phyloP scores from a whole-genome alignment of 2,888 invertebrate species.

The Resseliella maxima region DNA sequence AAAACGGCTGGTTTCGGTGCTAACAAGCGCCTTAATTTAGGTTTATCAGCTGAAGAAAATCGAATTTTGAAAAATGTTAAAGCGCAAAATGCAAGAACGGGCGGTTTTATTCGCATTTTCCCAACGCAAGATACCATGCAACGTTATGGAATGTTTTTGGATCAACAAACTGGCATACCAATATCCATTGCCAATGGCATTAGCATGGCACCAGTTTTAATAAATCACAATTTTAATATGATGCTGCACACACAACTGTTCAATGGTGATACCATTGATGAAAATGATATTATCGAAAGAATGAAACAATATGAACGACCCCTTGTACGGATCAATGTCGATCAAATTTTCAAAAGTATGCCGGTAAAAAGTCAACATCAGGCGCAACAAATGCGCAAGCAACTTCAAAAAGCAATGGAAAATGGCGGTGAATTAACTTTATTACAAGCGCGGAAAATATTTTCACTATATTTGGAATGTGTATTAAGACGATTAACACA shows the following conservation, averaged over 20 bases:
- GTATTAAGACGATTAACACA: slow-evolving; percentile 76
- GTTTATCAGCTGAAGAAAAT: slow-evolving; percentile 80
- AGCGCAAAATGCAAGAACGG: slow-evolving; percentile 83
- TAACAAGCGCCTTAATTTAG: slow-evolving; percentile 56
- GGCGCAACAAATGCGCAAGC: slow-evolving; percentile 64
- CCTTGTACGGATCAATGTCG: slow-evolving; percentile 63
- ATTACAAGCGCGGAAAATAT: slow-evolving; percentile 78
- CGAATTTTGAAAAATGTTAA: slow-evolving; percentile 79
- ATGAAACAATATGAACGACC: slow-evolving; percentile 69
- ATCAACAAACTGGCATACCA: slow-evolving; percentile 80
- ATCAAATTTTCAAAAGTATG: slow-evolving; percentile 65
- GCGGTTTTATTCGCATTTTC: slow-evolving; percentile 91
- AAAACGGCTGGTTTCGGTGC: slow-evolving; percentile 66
- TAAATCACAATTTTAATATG: slow-evolving; percentile 81
- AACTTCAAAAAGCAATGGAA: slow-evolving; percentile 70
- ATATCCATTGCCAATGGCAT: slow-evolving; percentile 74
- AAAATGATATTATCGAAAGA: slow-evolving; percentile 65
- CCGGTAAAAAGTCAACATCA: slow-evolving; percentile 66
- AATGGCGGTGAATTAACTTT: slow-evolving; percentile 75
- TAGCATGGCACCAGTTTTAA: slow-evolving; percentile 70
- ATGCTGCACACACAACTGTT: slow-evolving; percentile 80
- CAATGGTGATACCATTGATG: slow-evolving; percentile 61
- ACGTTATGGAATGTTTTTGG: slow-evolving; percentile 82
- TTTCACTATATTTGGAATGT: slow-evolving; percentile 80
- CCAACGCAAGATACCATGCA: slow-evolving; percentile 90